Evolutionary conservation across 1,140 invertebrate genomes (phyloP).

Genomic region (Panagrolaimus sp.): DNA sequence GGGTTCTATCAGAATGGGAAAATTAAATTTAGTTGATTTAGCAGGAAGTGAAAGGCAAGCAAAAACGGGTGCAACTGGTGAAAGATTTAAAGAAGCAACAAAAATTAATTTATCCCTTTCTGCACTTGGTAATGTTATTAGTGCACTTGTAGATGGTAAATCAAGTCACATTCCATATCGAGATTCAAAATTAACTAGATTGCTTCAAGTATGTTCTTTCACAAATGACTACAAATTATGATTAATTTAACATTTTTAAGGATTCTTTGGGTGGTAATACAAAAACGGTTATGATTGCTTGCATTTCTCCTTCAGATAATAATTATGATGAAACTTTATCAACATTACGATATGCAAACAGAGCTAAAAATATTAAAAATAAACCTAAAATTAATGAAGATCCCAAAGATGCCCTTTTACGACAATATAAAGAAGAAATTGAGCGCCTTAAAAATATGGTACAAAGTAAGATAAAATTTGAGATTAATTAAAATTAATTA

Average conservation of each 20-base stretch:
- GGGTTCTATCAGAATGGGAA: constrained; percentile 67
- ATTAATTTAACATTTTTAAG: constrained; percentile 57
- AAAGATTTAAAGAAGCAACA: constrained; percentile 82
- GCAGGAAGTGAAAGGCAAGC: constrained; percentile 61
- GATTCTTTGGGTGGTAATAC: constrained; percentile 91
- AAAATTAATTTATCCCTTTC: constrained; percentile 91
- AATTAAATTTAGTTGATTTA: constrained; percentile 78
- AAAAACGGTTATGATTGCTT: constrained; percentile 92
- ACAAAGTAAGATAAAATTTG: constrained; percentile 61
- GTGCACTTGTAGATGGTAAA: constrained; percentile 77
- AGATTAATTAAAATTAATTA: neutral
- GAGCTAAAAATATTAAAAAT: constrained; percentile 86
- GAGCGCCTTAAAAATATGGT: constrained; percentile 69
- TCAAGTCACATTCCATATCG: constrained; percentile 79
- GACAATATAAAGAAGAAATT: constrained; percentile 85
- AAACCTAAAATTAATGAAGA: constrained; percentile 88
- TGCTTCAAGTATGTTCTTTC: constrained; percentile 83
- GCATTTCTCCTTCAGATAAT: constrained; percentile 74
- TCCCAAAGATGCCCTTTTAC: constrained; percentile 79
- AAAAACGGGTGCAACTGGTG: constrained; percentile 77
- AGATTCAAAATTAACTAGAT: constrained; percentile 84
- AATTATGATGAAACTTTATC: constrained; percentile 75
- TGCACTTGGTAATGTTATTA: constrained; percentile 88
- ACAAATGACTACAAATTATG: constrained; percentile 68
- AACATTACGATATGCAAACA: constrained; percentile 72